These are phyloP conservation scores for Acronicta psi DNA, from an alignment of 2,888 invertebrate genomes.

Conservation along the genomic window DNA sequence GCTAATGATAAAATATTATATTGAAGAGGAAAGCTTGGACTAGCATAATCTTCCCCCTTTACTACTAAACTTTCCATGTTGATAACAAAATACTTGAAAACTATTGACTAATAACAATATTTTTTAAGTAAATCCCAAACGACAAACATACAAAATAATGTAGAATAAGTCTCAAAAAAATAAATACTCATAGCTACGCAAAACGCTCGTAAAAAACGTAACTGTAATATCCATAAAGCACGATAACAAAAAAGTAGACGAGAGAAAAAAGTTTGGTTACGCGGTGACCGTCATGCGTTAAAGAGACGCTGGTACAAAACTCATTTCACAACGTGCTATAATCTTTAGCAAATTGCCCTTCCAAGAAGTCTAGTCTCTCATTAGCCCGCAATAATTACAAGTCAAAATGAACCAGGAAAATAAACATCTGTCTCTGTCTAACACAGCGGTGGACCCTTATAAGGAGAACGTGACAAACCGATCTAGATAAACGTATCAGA, in stretches of 20 bases:
- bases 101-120: no score
- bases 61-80: no score
- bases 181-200: slow-evolving; percentile 24
- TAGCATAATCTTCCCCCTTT: slow-evolving; percentile 4
- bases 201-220: slow-evolving; percentile 45
- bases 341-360: slow-evolving; percentile 71
- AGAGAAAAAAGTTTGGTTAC: slow-evolving; percentile 33
- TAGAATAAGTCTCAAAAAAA: slow-evolving; percentile 23
- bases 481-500: slow-evolving; percentile 81
- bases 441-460: slow-evolving; percentile 51
- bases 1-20: slow-evolving; percentile 60
- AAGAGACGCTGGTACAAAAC: slow-evolving; percentile 42
- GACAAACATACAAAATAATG: slow-evolving; percentile 25
- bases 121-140: slow-evolving; percentile 8
- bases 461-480: slow-evolving; percentile 74
- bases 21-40: slow-evolving; percentile 43
- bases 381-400: slow-evolving; percentile 78
- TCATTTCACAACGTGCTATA: slow-evolving; percentile 62
- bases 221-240: slow-evolving; percentile 44
- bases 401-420: slow-evolving; percentile 70
- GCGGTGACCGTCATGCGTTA: slow-evolving; percentile 39
- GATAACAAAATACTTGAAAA: no score
- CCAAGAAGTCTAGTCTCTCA: slow-evolving; percentile 71
- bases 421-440: slow-evolving; percentile 67
- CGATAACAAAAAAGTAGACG: slow-evolving; percentile 40